Percentiles rank a stretch among this genome's conserved stretches.
These are phyloP conservation scores for Kryptolebias ocellatus DNA, from an alignment of 2,797 vertebrate species.

Conservation along the genomic window DNA sequence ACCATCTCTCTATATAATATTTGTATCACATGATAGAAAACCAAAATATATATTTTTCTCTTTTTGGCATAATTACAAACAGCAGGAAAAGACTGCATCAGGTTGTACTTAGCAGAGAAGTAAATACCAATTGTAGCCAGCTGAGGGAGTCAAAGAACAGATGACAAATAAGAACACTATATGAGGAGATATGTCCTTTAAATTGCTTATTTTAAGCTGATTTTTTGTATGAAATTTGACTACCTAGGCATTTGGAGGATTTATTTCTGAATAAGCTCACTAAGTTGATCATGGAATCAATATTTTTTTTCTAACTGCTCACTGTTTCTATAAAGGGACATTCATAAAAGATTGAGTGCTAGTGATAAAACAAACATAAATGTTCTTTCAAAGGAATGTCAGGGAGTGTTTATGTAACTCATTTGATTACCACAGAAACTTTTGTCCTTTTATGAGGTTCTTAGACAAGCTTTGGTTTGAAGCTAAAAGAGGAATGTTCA, in stretches of 20 bases:
- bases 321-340: neutral
- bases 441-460: conserved; percentile 78
- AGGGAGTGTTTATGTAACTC: conserved; percentile 77
- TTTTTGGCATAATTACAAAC: conserved; percentile 17
- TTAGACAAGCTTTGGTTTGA: conserved; percentile 62
- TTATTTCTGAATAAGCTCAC: no score
- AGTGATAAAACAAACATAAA: no score
- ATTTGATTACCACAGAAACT: conserved; percentile 79
- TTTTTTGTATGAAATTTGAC: no score
- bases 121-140: conserved; percentile 67
- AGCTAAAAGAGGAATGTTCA: conserved; percentile 57
- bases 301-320: no score
- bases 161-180: neutral
- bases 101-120: conserved; percentile 23
- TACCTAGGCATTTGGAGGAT: no score
- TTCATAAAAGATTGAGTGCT: conserved; percentile 8
- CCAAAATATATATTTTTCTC: conserved; percentile 23
- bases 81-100: conserved; percentile 11
- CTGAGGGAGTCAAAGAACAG: conserved; percentile 77
- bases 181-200: conserved; percentile 13
- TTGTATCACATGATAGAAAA: conserved; percentile 22
- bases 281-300: no score
- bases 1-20: no score
- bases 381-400: conserved; percentile 63
- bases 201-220: neutral